A percentile compares a stretch with the other conserved stretches of the same genome.
These are phyloP conservation scores for Staurois parvus DNA, from an alignment of 2,797 vertebrate species.

Conservation along the genomic window DNA sequence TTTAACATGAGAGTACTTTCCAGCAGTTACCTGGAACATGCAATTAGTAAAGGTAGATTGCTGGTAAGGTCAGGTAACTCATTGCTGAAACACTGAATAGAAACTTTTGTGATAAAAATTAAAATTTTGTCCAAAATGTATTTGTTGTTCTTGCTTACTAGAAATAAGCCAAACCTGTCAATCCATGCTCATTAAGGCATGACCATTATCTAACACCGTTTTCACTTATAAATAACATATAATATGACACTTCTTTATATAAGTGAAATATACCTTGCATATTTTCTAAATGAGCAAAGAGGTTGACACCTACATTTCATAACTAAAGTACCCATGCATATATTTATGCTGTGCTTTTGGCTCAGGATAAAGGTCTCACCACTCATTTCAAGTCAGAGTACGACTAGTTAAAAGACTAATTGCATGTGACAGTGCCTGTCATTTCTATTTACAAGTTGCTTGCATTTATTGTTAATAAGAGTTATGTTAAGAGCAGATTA, in stretches of 20 bases:
- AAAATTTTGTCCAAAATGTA: not conserved
- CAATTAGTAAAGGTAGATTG: not conserved
- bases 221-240: too few relatives aligned
- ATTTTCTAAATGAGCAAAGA: not conserved
- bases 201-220: too few relatives aligned
- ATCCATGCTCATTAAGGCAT: too few relatives aligned
- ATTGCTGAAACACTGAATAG: not conserved
- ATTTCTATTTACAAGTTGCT: constrained; percentile 15
- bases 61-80: not conserved
- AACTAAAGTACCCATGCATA: not conserved
- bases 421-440: constrained; percentile 25
- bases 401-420: constrained; percentile 25
- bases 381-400: not conserved
- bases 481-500: constrained; percentile 25
- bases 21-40: not conserved
- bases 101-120: not conserved
- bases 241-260: not conserved
- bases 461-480: constrained; percentile 35
- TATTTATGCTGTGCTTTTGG: not conserved
- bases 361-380: not conserved
- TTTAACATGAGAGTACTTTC: too few relatives aligned
- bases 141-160: not conserved
- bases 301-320: not conserved
- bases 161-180: not conserved
- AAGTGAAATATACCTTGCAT: not conserved